Conservation (phyloP, 2,888 invertebrate genomes). For the Metallyticus violacea region DNA sequence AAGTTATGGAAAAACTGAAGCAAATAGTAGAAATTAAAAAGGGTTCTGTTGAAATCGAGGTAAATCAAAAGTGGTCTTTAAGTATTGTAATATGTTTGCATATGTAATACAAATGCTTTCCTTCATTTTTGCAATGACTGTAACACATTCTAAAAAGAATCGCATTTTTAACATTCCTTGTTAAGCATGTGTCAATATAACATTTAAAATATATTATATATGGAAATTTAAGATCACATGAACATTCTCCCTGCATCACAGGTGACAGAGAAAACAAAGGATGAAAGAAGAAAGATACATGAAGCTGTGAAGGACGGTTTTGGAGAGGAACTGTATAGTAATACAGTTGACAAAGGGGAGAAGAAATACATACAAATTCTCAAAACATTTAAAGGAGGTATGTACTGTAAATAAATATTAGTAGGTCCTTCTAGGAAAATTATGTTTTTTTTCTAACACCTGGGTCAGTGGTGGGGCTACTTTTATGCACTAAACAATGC, state of each 20-base stretch:
- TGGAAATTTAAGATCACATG: background rate
- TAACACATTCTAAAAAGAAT: too few species aligned
- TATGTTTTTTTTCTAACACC: too few species aligned
- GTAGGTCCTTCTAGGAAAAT: too few species aligned
- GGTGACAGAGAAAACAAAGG: constrained; percentile 66
- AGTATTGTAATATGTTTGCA: too few species aligned
- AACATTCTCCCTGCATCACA: constrained; percentile 27
- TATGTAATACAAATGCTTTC: too few species aligned
- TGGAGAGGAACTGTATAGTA: constrained; percentile 61
- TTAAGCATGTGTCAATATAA: background rate
- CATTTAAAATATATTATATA: background rate
- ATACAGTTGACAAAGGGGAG: constrained; percentile 61
- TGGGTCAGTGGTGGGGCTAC: too few species aligned
- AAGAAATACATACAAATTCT: constrained; percentile 62
- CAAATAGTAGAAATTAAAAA: constrained; percentile 59
- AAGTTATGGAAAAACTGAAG: constrained; percentile 38
- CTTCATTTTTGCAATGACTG: too few species aligned
- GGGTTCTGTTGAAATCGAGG: constrained; percentile 41
- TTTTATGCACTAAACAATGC: too few species aligned
- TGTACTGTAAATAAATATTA: constrained; percentile 4
- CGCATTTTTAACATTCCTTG: too few species aligned
- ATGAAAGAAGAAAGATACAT: constrained; percentile 69
- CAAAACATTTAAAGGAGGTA: constrained; percentile 52
- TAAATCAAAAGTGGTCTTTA: too few species aligned
- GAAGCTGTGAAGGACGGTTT: constrained; percentile 66